These are phyloP conservation scores for Amblyjoppa proteus DNA, from an alignment of 2,888 invertebrate genomes.

Conservation along the genomic window DNA sequence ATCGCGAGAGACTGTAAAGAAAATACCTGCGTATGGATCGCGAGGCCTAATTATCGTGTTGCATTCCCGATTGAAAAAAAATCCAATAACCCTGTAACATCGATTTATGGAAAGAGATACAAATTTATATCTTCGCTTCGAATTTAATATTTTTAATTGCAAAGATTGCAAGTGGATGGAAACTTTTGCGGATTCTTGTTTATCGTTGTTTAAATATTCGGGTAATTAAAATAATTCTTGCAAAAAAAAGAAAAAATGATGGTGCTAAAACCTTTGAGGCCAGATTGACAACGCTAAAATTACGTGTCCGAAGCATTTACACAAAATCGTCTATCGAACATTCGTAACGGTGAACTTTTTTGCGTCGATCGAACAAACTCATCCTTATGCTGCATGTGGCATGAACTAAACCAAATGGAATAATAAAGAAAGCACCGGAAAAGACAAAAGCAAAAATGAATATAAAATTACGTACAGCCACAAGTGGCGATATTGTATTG, in stretches of 20 bases:
- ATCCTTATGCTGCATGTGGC: neutral
- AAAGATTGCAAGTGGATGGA: neutral
- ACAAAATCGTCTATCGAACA: neutral
- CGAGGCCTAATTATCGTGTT: constrained; percentile 63
- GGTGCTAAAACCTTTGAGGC: neutral
- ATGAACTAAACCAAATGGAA: constrained; percentile 28
- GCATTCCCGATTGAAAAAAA: neutral
- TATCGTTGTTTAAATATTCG: neutral
- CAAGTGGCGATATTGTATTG: constrained; percentile 77
- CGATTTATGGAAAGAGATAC: neutral
- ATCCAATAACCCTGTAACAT: neutral
- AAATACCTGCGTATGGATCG: neutral
- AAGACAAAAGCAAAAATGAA: constrained; percentile 45
- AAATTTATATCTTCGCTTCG: neutral
- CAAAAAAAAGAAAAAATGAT: neutral
- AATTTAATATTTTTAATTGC: neutral
- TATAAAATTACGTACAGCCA: constrained; percentile 70
- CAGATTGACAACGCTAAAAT: neutral
- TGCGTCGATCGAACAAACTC: neutral
- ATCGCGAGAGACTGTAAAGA: neutral
- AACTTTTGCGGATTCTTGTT: neutral
- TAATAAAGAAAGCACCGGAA: constrained; percentile 32
- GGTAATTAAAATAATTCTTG: neutral
- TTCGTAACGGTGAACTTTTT: neutral
- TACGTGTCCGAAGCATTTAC: neutral